These are phyloP conservation scores for Chaetodon auriga DNA, from an alignment of 2,113 vertebrate genomes.

Conservation along the genomic window DNA sequence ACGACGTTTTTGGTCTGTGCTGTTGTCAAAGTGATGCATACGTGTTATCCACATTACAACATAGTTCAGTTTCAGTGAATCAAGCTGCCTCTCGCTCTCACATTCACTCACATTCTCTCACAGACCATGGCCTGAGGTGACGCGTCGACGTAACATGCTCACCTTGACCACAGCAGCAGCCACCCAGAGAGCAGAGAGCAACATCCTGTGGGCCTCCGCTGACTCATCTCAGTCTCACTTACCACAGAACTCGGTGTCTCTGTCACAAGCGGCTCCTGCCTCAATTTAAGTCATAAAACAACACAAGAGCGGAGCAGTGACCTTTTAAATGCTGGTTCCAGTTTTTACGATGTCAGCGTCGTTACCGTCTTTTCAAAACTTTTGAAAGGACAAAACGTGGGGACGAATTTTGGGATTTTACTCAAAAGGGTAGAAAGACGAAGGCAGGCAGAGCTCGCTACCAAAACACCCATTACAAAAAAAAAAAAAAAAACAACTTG, in stretches of 20 bases:
- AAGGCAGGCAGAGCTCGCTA: not conserved
- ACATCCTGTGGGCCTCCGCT: conserved; percentile 24
- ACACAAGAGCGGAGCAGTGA: not conserved
- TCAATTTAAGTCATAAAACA: conserved; percentile 31
- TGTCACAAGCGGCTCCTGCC: not conserved
- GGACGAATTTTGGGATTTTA: too few relatives aligned
- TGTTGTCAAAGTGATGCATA: not conserved
- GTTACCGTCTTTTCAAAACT: not conserved
- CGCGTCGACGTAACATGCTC: conserved; percentile 1
- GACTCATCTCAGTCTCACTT: conserved; percentile 34
- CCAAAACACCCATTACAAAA: too few relatives aligned
- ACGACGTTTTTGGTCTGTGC: not conserved
- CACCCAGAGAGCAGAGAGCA: conserved; percentile 7
- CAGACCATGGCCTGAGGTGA: not conserved
- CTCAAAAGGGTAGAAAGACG: too few relatives aligned
- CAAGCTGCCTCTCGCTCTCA: not conserved
- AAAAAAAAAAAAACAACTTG: not conserved
- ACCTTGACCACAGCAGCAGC: conserved; percentile 23
- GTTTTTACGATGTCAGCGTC: not conserved
- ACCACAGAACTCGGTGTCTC: conserved; percentile 7
- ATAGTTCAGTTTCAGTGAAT: not conserved
- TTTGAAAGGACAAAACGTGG: not conserved
- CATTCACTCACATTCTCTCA: not conserved
- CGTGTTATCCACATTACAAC: not conserved
- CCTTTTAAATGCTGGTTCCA: not conserved